A percentile compares a stretch with the other conserved stretches of the same genome.
Evolutionary conservation across 1,140 invertebrate species (phyloP).

Genomic region (Contarinia nasturtii): DNA sequence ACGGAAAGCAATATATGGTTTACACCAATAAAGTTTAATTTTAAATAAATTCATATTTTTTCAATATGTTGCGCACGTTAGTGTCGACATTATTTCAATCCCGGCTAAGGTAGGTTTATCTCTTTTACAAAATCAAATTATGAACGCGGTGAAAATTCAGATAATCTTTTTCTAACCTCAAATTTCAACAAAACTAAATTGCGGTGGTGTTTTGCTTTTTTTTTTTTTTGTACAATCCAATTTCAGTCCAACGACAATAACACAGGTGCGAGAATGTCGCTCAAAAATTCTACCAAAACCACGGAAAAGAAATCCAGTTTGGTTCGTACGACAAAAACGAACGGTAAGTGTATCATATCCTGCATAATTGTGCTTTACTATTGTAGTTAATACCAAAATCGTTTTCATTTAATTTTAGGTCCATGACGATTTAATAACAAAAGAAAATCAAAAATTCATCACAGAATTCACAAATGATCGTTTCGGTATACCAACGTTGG

Average conservation of each 20-base stretch:
- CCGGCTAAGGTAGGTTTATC: no score
- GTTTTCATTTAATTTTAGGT: constrained; percentile 26
- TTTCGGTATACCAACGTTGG: constrained; percentile 27
- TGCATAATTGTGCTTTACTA: constrained; percentile 3
- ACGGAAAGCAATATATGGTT: no score
- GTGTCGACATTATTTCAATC: no score
- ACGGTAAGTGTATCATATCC: constrained; percentile 25
- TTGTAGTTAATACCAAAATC: neutral
- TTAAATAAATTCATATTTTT: no score
- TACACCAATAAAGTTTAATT: no score
- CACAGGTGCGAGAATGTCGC: constrained; percentile 21
- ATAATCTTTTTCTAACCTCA: no score
- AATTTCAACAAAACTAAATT: no score
- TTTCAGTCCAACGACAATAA: constrained; percentile 2
- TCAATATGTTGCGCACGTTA: no score
- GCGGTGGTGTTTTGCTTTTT: no score
- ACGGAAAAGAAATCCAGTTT: constrained; percentile 30
- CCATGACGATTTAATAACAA: constrained; percentile 48
- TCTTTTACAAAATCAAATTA: no score
- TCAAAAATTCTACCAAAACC: constrained; percentile 13
- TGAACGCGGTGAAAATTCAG: no score
- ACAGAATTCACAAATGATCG: constrained; percentile 54
- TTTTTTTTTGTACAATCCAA: no score
- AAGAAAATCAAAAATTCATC: constrained; percentile 66
- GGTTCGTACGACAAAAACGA: constrained; percentile 30